Evolutionary conservation across 2,113 vertebrate species (phyloP).

Genomic region (Entelurus aequoreus): DNA sequence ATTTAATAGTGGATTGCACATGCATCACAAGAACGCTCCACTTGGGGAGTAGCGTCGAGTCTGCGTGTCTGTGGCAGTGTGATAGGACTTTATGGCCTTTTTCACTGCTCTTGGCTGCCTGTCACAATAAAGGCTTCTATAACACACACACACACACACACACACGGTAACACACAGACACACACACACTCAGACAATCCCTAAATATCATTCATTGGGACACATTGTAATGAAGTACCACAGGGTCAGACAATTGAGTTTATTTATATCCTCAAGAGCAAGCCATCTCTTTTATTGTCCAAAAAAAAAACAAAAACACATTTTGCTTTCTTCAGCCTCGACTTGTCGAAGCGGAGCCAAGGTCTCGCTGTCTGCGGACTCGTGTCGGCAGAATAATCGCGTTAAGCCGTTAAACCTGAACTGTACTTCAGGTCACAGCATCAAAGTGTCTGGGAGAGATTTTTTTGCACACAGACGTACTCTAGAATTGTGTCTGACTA

Average conservation of each 20-base stretch:
- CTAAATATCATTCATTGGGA: constrained; percentile 16
- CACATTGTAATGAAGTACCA: constrained; percentile 17
- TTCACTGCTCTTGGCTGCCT: constrained; percentile 23
- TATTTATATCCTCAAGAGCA: constrained; percentile 4
- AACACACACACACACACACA: neutral
- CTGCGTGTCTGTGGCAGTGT: constrained; percentile 25
- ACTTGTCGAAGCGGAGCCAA: constrained; percentile 12
- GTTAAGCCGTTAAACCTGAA: constrained; percentile 8
- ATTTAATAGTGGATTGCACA: neutral
- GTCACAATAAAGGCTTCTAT: constrained; percentile 18
- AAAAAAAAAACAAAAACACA: constrained; percentile 5
- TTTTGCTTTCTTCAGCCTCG: constrained; percentile 9
- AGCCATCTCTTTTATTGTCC: neutral
- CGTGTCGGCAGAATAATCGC: constrained; percentile 10
- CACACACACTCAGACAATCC: neutral
- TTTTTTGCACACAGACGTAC: too few relatives aligned
- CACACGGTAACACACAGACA: neutral
- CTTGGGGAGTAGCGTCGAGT: constrained; percentile 37
- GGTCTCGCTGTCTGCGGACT: constrained; percentile 33
- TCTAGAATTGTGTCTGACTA: too few relatives aligned
- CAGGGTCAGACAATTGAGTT: constrained; percentile 5
- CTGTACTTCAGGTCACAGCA: constrained; percentile 37
- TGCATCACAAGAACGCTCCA: constrained; percentile 33
- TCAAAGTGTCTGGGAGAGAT: constrained; percentile 13
- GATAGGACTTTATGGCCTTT: constrained; percentile 40